Percentiles rank a stretch among this genome's conserved stretches.
Evolutionary conservation across 2,888 invertebrate species (phyloP).

Genomic region (Microctonus aethiopoides): DNA sequence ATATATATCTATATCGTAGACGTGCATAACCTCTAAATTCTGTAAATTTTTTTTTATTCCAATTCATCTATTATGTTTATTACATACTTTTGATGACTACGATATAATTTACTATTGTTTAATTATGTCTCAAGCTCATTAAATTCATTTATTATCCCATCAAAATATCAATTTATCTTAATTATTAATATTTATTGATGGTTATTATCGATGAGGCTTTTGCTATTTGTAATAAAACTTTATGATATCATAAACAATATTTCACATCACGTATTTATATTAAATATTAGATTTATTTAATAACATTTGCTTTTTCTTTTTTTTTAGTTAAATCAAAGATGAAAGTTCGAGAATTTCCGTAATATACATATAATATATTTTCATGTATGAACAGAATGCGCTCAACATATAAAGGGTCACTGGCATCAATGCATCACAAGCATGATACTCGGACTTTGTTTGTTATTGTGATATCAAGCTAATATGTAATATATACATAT

Average conservation of each 20-base stretch:
- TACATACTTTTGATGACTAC: not conserved
- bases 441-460: constrained; percentile 35
- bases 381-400: not conserved
- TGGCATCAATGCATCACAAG: constrained; percentile 5
- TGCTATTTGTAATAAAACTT: no score
- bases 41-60: not conserved
- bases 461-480: constrained; percentile 34
- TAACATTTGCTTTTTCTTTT: no score
- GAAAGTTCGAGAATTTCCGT: constrained; percentile 19
- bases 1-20: not conserved
- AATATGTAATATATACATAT: not conserved
- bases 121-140: not conserved
- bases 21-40: not conserved
- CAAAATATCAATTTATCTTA: not conserved
- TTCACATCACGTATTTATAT: no score
- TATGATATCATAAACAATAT: no score
- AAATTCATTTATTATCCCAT: no score
- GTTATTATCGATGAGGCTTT: no score
- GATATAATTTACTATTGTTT: not conserved
- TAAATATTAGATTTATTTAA: no score
- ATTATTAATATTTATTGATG: no score
- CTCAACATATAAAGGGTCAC: not conserved
- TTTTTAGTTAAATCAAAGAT: not conserved
- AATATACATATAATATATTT: not conserved
- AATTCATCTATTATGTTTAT: not conserved